Evolutionary conservation across 2,888 invertebrate species (phyloP).

Genomic region (Proisotoma minuta): DNA sequence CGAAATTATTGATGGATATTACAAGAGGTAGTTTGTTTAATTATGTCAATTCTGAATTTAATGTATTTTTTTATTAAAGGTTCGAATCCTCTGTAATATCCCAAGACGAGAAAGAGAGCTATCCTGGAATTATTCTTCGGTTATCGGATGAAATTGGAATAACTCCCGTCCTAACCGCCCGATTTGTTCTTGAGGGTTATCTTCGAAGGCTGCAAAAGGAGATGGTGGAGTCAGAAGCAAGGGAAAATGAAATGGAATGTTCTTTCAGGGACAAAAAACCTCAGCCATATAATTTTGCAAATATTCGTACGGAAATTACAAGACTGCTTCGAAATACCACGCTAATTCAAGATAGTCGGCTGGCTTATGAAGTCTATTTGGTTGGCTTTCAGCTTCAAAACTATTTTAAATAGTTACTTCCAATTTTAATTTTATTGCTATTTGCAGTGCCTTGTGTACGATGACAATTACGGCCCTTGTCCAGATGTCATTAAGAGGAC

Average conservation of each 20-base stretch:
- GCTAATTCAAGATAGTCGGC: slow-evolving; percentile 64
- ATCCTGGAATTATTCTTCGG: slow-evolving; percentile 61
- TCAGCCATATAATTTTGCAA: slow-evolving; percentile 2
- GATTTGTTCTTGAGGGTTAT: slow-evolving; percentile 56
- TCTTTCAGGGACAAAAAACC: neutral
- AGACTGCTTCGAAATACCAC: slow-evolving; percentile 65
- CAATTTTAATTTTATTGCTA: slow-evolving; percentile 30
- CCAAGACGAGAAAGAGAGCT: slow-evolving; percentile 50
- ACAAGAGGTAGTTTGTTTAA: slow-evolving; percentile 53
- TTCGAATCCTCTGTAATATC: slow-evolving; percentile 28
- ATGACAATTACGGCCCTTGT: slow-evolving; percentile 77
- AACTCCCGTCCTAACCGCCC: slow-evolving; percentile 60
- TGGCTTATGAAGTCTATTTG: slow-evolving; percentile 70
- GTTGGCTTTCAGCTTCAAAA: slow-evolving; percentile 52
- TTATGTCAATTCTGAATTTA: neutral
- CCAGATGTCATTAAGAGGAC: slow-evolving; percentile 72
- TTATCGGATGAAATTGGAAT: slow-evolving; percentile 56
- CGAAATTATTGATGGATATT: slow-evolving; percentile 55
- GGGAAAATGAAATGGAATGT: neutral
- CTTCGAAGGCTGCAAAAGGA: slow-evolving; percentile 15
- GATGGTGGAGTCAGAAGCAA: slow-evolving; percentile 6
- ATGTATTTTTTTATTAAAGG: slow-evolving; percentile 8
- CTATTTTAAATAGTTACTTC: neutral
- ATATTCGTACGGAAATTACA: slow-evolving; percentile 52
- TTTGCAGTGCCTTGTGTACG: slow-evolving; percentile 70